phyloP scores from a whole-genome alignment of 2,888 invertebrate species.

The Xestia c-nigrum region DNA sequence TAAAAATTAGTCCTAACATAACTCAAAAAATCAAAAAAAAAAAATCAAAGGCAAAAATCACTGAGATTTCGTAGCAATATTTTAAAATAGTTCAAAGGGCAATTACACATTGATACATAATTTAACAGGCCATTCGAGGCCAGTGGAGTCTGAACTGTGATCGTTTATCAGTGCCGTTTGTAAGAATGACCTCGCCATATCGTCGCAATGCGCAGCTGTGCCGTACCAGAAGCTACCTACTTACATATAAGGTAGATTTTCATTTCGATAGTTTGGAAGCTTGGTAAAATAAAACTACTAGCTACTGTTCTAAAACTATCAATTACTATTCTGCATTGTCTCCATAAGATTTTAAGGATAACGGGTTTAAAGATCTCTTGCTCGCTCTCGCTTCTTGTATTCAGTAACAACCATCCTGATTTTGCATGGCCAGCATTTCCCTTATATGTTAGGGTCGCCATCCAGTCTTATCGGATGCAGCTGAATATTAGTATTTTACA shows the following conservation, averaged over 20 bases:
- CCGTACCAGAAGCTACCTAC: conserved; percentile 48
- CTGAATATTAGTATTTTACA: too few relatives aligned
- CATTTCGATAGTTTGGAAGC: conserved; percentile 46
- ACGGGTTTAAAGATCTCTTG: background rate
- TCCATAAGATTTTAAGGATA: background rate
- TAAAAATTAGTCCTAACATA: too few relatives aligned
- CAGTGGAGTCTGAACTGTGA: conserved; percentile 70
- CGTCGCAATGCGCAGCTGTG: conserved; percentile 81
- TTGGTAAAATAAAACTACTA: background rate
- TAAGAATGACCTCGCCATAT: conserved; percentile 77
- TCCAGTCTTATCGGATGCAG: too few relatives aligned
- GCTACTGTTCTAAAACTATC: background rate
- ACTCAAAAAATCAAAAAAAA: background rate
- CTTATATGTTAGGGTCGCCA: too few relatives aligned
- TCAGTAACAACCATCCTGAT: too few relatives aligned
- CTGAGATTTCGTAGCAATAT: conserved; percentile 30
- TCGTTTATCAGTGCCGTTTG: conserved; percentile 73
- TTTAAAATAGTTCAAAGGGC: conserved; percentile 51
- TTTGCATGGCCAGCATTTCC: too few relatives aligned
- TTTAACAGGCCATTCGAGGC: conserved; percentile 65
- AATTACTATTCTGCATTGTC: too few relatives aligned
- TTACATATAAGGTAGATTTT: conserved; percentile 52
- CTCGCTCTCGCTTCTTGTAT: background rate
- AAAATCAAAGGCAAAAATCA: conserved; percentile 17
- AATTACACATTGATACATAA: conserved; percentile 59